A percentile compares a stretch with the other conserved stretches of the same genome.
phyloP scores from a whole-genome alignment of 2,888 invertebrate species.

The Zygaena filipendulae region DNA sequence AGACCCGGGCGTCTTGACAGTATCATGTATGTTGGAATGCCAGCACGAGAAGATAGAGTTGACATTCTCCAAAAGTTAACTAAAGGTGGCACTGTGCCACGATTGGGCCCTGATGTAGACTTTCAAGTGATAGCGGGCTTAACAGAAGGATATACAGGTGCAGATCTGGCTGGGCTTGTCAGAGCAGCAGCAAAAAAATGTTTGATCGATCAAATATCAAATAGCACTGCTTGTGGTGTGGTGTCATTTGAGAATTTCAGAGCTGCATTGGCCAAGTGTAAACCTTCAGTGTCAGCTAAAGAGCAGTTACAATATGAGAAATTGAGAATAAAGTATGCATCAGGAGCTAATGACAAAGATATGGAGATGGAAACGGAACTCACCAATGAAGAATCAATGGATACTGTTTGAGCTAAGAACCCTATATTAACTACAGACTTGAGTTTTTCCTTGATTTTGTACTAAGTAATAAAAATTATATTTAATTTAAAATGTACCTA shows the following conservation, averaged over 20 bases:
- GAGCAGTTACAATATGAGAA: conserved; percentile 83
- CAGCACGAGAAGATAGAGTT: conserved; percentile 78
- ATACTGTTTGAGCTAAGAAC: conserved; percentile 50
- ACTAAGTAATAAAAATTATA: too few relatives aligned
- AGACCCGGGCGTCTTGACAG: conserved; percentile 90
- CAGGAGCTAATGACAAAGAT: conserved; percentile 54
- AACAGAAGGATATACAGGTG: conserved; percentile 88
- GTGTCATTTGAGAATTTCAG: conserved; percentile 80
- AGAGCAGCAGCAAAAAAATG: conserved; percentile 87
- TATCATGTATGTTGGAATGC: conserved; percentile 90
- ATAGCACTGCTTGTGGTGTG: conserved; percentile 59
- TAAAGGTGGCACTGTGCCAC: conserved; percentile 86
- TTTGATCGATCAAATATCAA: conserved; percentile 78
- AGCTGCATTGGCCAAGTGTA: conserved; percentile 79
- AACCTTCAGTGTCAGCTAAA: conserved; percentile 87
- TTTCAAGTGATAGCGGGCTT: conserved; percentile 76
- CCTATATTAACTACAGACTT: too few relatives aligned
- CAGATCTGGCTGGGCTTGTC: conserved; percentile 91
- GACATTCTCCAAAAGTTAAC: conserved; percentile 92
- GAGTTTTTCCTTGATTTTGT: too few relatives aligned
- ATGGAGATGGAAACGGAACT: conserved; percentile 70
- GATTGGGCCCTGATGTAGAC: conserved; percentile 79
- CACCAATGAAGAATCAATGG: conserved; percentile 58
- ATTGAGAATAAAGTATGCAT: conserved; percentile 74
- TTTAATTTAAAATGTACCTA: too few relatives aligned